Evolutionary conservation across 2,888 invertebrate species (phyloP).

Genomic region (Standfussiana lucernea): DNA sequence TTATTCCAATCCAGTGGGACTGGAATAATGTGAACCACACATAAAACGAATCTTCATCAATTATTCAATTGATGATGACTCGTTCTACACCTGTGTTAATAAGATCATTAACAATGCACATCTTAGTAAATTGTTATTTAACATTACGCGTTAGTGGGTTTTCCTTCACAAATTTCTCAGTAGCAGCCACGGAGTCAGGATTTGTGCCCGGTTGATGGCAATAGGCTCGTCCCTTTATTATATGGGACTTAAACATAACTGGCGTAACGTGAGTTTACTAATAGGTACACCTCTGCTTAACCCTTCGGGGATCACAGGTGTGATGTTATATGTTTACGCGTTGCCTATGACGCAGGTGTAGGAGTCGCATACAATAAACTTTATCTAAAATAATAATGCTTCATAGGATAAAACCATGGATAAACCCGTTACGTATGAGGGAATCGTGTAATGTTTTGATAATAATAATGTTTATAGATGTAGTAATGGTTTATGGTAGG

Average conservation of each 20-base stretch:
- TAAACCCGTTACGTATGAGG: conserved; percentile 13
- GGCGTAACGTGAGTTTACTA: background rate
- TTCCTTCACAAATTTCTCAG: background rate
- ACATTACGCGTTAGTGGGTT: background rate
- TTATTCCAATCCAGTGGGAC: background rate
- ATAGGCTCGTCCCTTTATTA: background rate
- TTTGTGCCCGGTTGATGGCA: background rate
- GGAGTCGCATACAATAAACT: background rate
- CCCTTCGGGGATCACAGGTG: background rate
- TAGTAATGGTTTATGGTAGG: conserved; percentile 28
- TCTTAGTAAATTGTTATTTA: background rate
- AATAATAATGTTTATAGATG: conserved; percentile 42
- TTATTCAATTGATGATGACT: background rate
- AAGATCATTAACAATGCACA: background rate
- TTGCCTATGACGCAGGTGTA: background rate
- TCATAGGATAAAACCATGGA: conserved; percentile 6
- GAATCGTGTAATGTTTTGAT: conserved; percentile 33
- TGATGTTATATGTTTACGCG: background rate
- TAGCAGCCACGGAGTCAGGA: background rate
- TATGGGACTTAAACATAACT: background rate
- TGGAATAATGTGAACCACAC: background rate
- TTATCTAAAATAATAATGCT: conserved; percentile 1
- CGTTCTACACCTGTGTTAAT: background rate
- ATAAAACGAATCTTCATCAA: background rate
- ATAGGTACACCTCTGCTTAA: background rate